These are phyloP conservation scores for Sceliomorpha sp. DNA, from an alignment of 2,888 invertebrate genomes.

Conservation along the genomic window DNA sequence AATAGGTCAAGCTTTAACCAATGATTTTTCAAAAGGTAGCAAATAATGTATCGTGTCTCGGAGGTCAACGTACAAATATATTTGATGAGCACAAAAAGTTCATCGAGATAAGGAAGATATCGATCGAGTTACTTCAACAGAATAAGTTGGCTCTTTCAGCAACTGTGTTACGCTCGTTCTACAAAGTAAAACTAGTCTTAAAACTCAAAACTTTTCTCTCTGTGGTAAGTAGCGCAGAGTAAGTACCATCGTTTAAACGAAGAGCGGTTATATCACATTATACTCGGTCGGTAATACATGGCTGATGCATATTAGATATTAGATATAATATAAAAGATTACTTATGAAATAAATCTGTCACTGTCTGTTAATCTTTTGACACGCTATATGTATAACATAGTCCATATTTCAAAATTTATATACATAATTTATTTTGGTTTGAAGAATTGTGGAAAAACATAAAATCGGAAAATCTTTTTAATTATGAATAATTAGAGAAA, in stretches of 20 bases:
- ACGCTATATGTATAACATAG: too few relatives aligned
- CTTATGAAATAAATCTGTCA: too few relatives aligned
- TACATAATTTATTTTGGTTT: too few relatives aligned
- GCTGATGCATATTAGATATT: slow-evolving; percentile 11
- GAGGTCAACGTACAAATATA: slow-evolving; percentile 16
- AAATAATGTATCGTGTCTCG: slow-evolving; percentile 1
- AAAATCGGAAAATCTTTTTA: too few relatives aligned
- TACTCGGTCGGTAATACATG: slow-evolving; percentile 14
- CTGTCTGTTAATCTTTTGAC: too few relatives aligned
- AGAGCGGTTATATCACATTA: slow-evolving; percentile 30
- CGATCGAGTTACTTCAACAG: slow-evolving; percentile 74
- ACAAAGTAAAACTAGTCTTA: slow-evolving; percentile 73
- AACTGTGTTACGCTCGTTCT: slow-evolving; percentile 69
- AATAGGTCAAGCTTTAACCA: too few relatives aligned
- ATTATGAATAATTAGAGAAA: too few relatives aligned
- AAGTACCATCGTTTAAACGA: slow-evolving; percentile 35
- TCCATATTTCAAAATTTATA: too few relatives aligned
- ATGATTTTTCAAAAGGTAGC: too few relatives aligned
- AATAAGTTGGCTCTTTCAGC: slow-evolving; percentile 75
- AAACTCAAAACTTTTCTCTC: slow-evolving; percentile 75
- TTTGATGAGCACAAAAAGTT: slow-evolving; percentile 24
- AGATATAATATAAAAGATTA: neutral
- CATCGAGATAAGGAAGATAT: slow-evolving; percentile 65
- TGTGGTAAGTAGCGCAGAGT: slow-evolving; percentile 60
- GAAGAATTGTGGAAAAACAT: too few relatives aligned